Evolutionary conservation across 1,140 invertebrate species (phyloP), one percentile per base, ranked within the genome.

Genomic region (Psix sp.): DNA sequence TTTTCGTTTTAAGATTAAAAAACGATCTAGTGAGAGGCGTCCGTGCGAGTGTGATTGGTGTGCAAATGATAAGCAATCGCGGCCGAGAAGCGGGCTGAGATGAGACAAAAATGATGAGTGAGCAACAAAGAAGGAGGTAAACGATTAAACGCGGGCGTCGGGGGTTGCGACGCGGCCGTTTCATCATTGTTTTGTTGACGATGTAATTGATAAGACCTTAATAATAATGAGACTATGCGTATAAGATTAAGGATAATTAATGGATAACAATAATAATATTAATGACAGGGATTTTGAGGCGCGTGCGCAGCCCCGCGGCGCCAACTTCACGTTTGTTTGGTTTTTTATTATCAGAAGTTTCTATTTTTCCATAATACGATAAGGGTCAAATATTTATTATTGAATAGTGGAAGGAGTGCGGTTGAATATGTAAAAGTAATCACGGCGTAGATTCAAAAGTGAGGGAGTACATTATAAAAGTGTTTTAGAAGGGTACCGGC

Each of bases 321-420:
- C 75, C 54, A 42, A 80, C 82, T 57, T 86, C 78, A 81, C 65
- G 81, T 87, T 85, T 85, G 82, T 86, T 86, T 87, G 81, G 78
- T 86, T 87, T 80, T 84, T 7, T 83, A 86, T 83, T 86, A 78
- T 86, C 84, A 86, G 80, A 86, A 86, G 83, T 86, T 87, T 87
- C 86, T 87, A 87, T 87, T 87, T 86, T 87, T 87, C 83, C 84
- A 86, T 87, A 84, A 82, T 84, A 87, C 63, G 71, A 82, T 82
- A 85, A 85, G 77, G 76, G 57, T 81, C 66, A 78, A 86, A 86
- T 85, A 83, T 83, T 82, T 81, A 84, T 74, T 83, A 82, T 80
- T 82, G 80, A 78, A 80, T 81, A 79, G 71, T 77, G 46, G 70
- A 77, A 57, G 46, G 57, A n/a, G n/a, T n/a, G n/a, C n/a, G n/a